These are phyloP conservation scores for Leucoraja erinaceus DNA, from an alignment of 2,113 vertebrate species.

Conservation along the genomic window DNA sequence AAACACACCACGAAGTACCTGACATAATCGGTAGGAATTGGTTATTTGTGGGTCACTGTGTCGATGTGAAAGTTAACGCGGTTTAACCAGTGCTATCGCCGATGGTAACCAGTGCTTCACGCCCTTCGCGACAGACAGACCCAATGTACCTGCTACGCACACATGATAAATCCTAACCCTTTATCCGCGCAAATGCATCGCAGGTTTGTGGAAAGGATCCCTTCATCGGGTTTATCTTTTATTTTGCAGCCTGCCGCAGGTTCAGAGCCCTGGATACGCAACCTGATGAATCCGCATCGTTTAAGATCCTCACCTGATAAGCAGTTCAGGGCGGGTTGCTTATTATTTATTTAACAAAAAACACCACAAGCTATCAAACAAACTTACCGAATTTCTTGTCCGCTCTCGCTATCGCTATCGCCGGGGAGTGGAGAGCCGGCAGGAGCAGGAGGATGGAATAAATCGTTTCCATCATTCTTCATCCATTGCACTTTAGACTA, in stretches of 20 bases:
- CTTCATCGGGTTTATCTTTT: too few relatives aligned
- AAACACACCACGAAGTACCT: background rate
- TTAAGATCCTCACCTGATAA: background rate
- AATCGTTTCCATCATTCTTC: slow-evolving; percentile 52
- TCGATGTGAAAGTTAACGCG: background rate
- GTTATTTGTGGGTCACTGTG: too few relatives aligned
- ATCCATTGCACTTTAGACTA: slow-evolving; percentile 50
- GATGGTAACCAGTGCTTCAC: background rate
- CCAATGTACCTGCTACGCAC: background rate
- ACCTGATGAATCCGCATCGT: background rate
- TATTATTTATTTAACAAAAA: background rate
- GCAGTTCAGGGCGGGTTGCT: background rate
- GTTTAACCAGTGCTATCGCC: background rate
- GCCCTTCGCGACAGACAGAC: background rate
- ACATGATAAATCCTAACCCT: background rate
- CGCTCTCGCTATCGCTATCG: slow-evolving; percentile 44
- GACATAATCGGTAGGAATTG: background rate
- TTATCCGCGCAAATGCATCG: background rate
- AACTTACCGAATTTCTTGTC: slow-evolving; percentile 62
- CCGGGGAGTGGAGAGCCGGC: slow-evolving; percentile 50
- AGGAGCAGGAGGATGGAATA: slow-evolving; percentile 53
- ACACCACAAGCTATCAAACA: background rate
- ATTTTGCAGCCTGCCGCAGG: too few relatives aligned
- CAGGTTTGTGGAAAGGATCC: too few relatives aligned
- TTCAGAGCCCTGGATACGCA: background rate